Percentiles rank a stretch among this genome's conserved stretches.
Evolutionary conservation across 2,113 vertebrate species (phyloP).

Genomic region (Chionis minor): DNA sequence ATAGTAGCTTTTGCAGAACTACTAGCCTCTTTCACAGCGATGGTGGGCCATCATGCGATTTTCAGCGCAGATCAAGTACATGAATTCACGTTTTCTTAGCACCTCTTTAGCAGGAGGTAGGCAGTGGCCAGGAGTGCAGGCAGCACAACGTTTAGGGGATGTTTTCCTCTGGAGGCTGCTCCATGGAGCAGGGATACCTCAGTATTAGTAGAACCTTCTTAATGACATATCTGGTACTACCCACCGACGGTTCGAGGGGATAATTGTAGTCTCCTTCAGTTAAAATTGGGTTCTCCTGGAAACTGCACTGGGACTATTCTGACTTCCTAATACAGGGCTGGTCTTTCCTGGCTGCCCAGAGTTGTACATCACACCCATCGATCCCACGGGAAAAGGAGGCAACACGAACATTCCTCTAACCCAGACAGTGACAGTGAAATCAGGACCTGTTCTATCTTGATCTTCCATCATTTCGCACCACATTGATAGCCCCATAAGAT

Average conservation of each 20-base stretch:
- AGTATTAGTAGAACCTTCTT: neutral
- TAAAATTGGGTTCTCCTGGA: neutral
- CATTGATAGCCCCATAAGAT: too few species aligned
- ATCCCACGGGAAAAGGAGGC: neutral
- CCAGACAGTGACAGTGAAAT: neutral
- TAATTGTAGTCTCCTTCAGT: neutral
- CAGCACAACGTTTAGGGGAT: neutral
- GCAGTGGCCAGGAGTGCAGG: too few species aligned
- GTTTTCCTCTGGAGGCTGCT: neutral
- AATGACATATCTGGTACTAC: neutral
- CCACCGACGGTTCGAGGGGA: neutral
- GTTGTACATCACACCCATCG: neutral
- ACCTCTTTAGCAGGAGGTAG: neutral
- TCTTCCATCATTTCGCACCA: neutral
- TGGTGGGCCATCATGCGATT: neutral
- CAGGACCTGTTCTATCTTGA: neutral
- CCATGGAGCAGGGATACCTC: neutral
- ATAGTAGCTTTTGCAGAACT: neutral
- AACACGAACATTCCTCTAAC: neutral
- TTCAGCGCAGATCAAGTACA: neutral
- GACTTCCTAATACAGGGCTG: neutral
- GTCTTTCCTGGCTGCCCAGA: neutral
- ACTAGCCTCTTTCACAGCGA: neutral
- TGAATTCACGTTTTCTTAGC: neutral
- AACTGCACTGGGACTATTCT: neutral